Evolutionary conservation across 2,113 vertebrate species (phyloP), one percentile per base, ranked within the genome.

Genomic region (Otus sunia): DNA sequence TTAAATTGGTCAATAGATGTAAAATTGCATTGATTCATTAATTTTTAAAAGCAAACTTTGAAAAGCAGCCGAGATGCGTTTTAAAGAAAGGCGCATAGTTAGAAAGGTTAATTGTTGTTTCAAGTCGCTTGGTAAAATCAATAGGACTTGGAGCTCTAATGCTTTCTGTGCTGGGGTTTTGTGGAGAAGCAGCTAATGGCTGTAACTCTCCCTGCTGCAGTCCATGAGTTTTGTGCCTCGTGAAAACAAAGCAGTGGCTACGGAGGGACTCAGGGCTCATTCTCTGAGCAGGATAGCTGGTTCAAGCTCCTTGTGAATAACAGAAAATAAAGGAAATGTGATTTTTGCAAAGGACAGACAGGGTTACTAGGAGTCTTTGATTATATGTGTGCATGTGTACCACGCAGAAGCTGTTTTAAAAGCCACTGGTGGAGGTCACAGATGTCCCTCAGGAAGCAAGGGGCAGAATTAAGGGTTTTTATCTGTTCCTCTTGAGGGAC

Each of bases 41-140:
- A 29, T 82, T 59, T 92, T 90, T 73, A 62, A 81, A 88, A 83
- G 81, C 81, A 73, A 94, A 81, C 63, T 86, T 49, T 13, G 72
- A 66, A 59, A 73, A 93, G 68, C n/a, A 6, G 3, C 56, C 0
- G 5, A 37, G 87, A 19, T 10, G 39, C 45, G 2, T 80, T 80
- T 21, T 2, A 36, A 20, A 32, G 85, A 14, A 19, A 76, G 64
- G 13, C 1, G 37, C 25, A 0, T 15, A 20, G 19, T 81, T 41
- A 56, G 63, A 86, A 96, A 97, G 86, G 83, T 90, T 88, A 96
- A 94, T 93, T 83, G 78, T 83, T 86, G 58, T 86, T 96, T 37
- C 83, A 25, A 75, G 75, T 41, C 4, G 5, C 89, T 53, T 10
- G 36, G 63, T 86, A 12, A 76, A 69, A 96, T 96, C 89, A 16